These are phyloP conservation scores for Acinonyx jubatus DNA, from an alignment of 2,113 vertebrate genomes.

Conservation along the genomic window DNA sequence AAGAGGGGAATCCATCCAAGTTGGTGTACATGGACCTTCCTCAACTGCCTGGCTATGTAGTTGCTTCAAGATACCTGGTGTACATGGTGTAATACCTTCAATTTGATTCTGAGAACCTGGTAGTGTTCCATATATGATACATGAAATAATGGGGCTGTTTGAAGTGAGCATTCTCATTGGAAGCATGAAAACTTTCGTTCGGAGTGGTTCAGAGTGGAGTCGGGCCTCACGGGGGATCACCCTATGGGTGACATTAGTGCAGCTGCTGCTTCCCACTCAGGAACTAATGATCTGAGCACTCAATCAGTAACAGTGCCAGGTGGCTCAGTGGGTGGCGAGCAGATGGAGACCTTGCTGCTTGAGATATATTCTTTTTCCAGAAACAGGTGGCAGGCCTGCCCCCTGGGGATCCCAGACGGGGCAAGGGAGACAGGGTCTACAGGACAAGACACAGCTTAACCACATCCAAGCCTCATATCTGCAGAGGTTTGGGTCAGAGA, in stretches of 20 bases:
- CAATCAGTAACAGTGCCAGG: not conserved
- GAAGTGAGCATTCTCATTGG: not conserved
- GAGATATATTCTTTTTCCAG: not conserved
- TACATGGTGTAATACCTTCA: not conserved
- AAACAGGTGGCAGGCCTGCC: not conserved
- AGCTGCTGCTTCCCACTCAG: not conserved
- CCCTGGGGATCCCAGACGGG: not conserved
- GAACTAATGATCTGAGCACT: not conserved
- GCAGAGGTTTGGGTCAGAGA: not conserved
- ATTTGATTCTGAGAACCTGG: not conserved
- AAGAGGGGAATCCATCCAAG: not conserved
- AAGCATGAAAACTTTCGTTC: not conserved
- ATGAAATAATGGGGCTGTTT: not conserved
- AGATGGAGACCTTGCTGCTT: not conserved
- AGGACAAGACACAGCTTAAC: not conserved
- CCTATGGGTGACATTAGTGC: not conserved
- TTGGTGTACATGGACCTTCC: not conserved
- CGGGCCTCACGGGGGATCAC: not conserved
- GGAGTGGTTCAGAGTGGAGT: not conserved
- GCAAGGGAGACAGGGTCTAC: not conserved
- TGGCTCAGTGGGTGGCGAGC: not conserved
- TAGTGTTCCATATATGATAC: not conserved
- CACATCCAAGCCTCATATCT: not conserved
- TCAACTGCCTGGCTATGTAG: not conserved
- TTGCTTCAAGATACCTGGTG: not conserved